Percentiles rank a stretch among this genome's conserved stretches.
These are phyloP conservation scores for Synanthedon vespiformis DNA, from an alignment of 2,888 invertebrate species.

Conservation along the genomic window DNA sequence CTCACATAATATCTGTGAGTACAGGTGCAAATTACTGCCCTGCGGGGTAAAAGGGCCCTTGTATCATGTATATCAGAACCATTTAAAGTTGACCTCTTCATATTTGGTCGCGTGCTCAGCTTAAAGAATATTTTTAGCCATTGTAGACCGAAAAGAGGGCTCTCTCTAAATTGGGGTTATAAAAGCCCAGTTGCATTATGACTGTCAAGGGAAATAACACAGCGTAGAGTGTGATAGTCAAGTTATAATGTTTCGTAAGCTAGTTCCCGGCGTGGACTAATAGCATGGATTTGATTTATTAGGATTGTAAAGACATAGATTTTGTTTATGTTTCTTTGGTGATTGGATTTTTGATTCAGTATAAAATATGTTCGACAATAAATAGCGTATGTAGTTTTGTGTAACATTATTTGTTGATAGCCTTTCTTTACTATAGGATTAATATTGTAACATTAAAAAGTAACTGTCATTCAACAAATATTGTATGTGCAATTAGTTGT, in stretches of 20 bases:
- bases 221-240: constrained; percentile 35
- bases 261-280: constrained; percentile 15
- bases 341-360: too few species aligned
- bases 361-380: too few species aligned
- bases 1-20: constrained; percentile 55
- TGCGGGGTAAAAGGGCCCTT: constrained; percentile 43
- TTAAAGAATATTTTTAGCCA: background rate
- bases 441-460: too few species aligned
- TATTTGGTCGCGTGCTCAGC: constrained; percentile 13
- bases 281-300: background rate
- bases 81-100: constrained; percentile 27
- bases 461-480: too few species aligned
- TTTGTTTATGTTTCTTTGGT: too few species aligned
- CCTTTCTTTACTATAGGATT: too few species aligned
- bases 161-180: constrained; percentile 35
- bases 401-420: too few species aligned
- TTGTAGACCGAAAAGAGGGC: constrained; percentile 19
- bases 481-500: too few species aligned
- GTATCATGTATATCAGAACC: constrained; percentile 39
- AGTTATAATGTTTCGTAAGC: constrained; percentile 33
- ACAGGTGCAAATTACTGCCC: constrained; percentile 62
- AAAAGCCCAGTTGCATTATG: constrained; percentile 38
- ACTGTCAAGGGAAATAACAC: constrained; percentile 57
- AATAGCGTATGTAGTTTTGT: too few species aligned
- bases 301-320: too few species aligned